Evolutionary conservation across 2,888 invertebrate species (phyloP), one percentile per base, ranked within the genome.

Genomic region (Latrodectus hesperus): DNA sequence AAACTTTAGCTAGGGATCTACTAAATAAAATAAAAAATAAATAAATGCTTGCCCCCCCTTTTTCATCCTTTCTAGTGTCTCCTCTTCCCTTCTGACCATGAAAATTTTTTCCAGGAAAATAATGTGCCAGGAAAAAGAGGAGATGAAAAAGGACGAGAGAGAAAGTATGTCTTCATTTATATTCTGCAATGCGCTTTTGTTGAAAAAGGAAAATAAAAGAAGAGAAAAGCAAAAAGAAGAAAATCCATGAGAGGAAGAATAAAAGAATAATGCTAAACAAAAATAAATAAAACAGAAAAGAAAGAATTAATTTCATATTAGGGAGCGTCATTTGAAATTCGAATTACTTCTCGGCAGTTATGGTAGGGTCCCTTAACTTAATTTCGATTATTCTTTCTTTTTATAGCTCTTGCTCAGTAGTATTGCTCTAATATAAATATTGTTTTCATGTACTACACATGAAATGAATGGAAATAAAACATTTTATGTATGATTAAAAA

Each of bases 291-390:
- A 74, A 73, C 38, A 72, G 55, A 76, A 87, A 75, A 68, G 76
- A 64, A 77, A 65, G 86, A 87, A 87, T 87, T 87, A 87, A 87
- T 87, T 87, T 87, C 86, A 87, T 87, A 87, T 87, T 87, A 87
- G 81, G 76, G 81, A 64, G 71, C 86, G 86, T 87, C 81, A 87
- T 87, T 87, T 87, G 86, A 87, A 87, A 87, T 87, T 81, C 86
- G 86, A 81, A 87, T 87, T 81, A 87, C 81, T 77, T 77, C 73
- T 76, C 67, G 38, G 65, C 76, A 17, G 76, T 38, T 14, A 65
- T 72, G 81, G 79, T 81, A 72, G 72, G 64, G 68, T 75, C 71
- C 77, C 73, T 72, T 82, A 87, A 87, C 81, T 87, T 87, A 87
- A 87, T 87, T 87, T 87, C 86, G 81, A 87, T 77, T 87, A 81